Base-by-base conservation (phyloP, 2,113 vertebrate genomes). In the Grallaria varia region DNA sequence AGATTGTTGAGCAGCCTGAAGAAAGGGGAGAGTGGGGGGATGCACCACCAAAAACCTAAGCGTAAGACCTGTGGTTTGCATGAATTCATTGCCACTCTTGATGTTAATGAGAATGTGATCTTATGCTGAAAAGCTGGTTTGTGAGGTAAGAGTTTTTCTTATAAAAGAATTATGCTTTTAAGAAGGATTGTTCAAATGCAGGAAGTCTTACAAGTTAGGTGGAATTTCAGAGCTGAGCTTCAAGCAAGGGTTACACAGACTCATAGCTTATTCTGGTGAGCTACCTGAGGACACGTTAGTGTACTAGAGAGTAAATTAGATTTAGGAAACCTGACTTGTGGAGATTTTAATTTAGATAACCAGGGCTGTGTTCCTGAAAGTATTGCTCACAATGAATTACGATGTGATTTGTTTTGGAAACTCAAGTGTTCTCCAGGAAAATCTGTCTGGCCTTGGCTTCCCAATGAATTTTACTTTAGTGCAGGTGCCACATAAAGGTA, bases 271-370 rank as follows among this genome's bases (percentile, higher is more conserved):
- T 63, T 89, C 59, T 89, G 28, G 20, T 89, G 77, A 67, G 42
- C 27, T 89, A 7, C 25, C 2, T 52, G 2, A 63, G 49, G 52
- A 68, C 15, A 47, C 17, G 8, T 53, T 31, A 56, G 4, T 69
- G 8, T 62, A 21, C 49, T 95, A 50, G 74, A 62, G 35, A 63
- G n/a, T 67, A 87, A 82, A 88, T 90, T 76, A 77, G 50, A 63
- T 67, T 72, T 93, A 84, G 53, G 44, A 84, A 77, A 68, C 30
- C 50, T 82, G 60, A 81, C 50, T 71, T 81, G 76, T 81, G 73
- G 56, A 87, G 76, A 95, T 95, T 94, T 95, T 95, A 96, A 90
- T 93, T 91, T 96, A 95, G 84, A 90, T 93, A 94, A 79, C 56
- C 44, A 28, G 82, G 45, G 25, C 56, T 68, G 27, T 4, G 25